These are phyloP conservation scores for Sminthurides bifidus DNA, from an alignment of 1,140 invertebrate genomes.

Conservation along the genomic window DNA sequence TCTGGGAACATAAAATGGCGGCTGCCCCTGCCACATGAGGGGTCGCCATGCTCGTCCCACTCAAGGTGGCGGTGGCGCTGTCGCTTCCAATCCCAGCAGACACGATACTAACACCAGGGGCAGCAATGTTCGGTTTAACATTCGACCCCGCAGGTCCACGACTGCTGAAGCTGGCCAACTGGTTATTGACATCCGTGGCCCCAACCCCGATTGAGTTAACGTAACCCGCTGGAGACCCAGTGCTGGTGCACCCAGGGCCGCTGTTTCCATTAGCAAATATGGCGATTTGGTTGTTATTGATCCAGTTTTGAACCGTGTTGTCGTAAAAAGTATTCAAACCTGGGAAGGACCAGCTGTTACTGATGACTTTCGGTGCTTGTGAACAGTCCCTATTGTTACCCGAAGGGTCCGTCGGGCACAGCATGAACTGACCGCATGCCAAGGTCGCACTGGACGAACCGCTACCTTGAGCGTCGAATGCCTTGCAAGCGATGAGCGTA, in stretches of 20 bases:
- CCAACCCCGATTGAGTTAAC: conserved; percentile 8
- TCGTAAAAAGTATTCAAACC: background rate
- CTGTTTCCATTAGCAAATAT: conserved; percentile 8
- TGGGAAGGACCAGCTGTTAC: background rate
- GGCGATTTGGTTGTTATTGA: background rate
- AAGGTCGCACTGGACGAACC: background rate
- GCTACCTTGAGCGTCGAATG: background rate
- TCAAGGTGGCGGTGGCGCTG: background rate
- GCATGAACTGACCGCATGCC: conserved; percentile 3
- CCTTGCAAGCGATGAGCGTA: background rate
- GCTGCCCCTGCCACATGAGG: conserved; percentile 3
- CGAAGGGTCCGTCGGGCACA: background rate
- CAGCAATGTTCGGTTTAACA: background rate
- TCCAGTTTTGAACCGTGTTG: background rate
- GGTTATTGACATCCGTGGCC: background rate
- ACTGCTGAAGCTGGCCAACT: background rate
- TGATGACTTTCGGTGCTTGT: background rate
- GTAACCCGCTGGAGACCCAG: background rate
- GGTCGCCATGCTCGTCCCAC: conserved; percentile 8
- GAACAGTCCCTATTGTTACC: background rate
- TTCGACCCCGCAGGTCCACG: background rate
- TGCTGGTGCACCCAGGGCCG: background rate
- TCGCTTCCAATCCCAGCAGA: background rate
- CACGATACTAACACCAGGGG: conserved; percentile 2
- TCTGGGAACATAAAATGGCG: background rate